Evolutionary conservation across 2,888 invertebrate genomes (phyloP), one percentile per base, ranked within the genome.

Genomic region (Tryphoninae sp.): DNA sequence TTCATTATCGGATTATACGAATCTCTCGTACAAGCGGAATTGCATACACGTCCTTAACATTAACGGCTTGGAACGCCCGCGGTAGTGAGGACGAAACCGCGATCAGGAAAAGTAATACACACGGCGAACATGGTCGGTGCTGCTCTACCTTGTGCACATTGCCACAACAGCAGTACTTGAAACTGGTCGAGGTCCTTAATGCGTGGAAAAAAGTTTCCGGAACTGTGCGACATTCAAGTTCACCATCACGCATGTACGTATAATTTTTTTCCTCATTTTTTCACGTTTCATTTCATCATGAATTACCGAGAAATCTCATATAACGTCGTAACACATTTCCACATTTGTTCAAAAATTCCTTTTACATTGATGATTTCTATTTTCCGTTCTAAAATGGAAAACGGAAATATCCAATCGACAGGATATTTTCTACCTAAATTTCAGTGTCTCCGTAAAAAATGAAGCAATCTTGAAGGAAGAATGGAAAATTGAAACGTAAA

Each of bases 1-100:
- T 74, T 80, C 80, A 82, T 82, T 75, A 55, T 62, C 71, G 61
- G 82, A 82, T 84, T 83, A 82, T 83, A 78, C 83, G 55, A 73
- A 81, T 55, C 8, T 77, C 53, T 77, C 55, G 62, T 61, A 40
- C 55, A 13, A 26, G 42, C 22, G 42, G 45, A 64, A 74, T 67
- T 73, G 49, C 69, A 26, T 73, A 42, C 69, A 26, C 2, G 22
- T 69, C 62, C 55, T 69, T 40, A 33, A 67, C 23, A 49, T 68
- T 68, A 55, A 51, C 23, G 62, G 49, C 53, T n/a, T 19, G 68
- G 62, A 51, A 11, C 51, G 22, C 61, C 6, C 77, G 71, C 76
- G 53, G 62, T 59, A 59, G 51, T 49, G 80, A 68, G 67, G 55
- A 26, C 33, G 45, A 45, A 22, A 67, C 33, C 53, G 67, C 55